Base-by-base conservation (phyloP, 2,113 vertebrate genomes). In the Oryzias melastigma region DNA sequence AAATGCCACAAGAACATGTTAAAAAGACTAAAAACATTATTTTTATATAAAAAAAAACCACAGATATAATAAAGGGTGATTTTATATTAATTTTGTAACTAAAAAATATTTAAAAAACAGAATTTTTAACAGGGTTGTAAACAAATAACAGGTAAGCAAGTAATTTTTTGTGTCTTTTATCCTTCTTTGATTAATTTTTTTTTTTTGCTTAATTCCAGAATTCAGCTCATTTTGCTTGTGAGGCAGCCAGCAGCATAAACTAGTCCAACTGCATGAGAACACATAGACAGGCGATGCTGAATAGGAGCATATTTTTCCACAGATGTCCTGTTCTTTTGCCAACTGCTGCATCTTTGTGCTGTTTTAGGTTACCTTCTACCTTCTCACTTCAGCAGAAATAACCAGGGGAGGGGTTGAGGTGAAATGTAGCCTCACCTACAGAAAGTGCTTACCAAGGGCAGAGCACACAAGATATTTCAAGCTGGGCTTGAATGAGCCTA, bases 341-440 rank as follows among this genome's bases (percentile, higher is more conserved):
- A 75, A 64, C 80, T 61, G 47, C 75, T 79, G 83, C 84, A 89
- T 78, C 69, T 78, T 20, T 52, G 71, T 57, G 77, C 65, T 35
- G 88, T 84, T 85, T 92, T 74, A 74, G 73, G 85, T 90, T 92
- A 86, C 90, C 50, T 1, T 16, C 58, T 63, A 75, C 81, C 48
- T 71, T 60, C 85, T 73, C 27, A 75, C 78, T 88, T 90, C 84
- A 84, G 86, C 81, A 82, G 71, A 80, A 88, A 84, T 64, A 61
- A 49, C 44, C 40, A n/a, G 41, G 41, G 35, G 35, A 46, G 63
- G 47, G 57, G 68, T 65, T 59, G 72, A 22, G 16, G 40, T 81
- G 85, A 87, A 89, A 88, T 83, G 80, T 70, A 78, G 83, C 80
- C 78, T 71, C 62, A 16, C 68, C 62, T 65, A 48, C 60, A 76